These are phyloP conservation scores for Globia sparganii DNA, from an alignment of 2,888 invertebrate species.

Conservation along the genomic window DNA sequence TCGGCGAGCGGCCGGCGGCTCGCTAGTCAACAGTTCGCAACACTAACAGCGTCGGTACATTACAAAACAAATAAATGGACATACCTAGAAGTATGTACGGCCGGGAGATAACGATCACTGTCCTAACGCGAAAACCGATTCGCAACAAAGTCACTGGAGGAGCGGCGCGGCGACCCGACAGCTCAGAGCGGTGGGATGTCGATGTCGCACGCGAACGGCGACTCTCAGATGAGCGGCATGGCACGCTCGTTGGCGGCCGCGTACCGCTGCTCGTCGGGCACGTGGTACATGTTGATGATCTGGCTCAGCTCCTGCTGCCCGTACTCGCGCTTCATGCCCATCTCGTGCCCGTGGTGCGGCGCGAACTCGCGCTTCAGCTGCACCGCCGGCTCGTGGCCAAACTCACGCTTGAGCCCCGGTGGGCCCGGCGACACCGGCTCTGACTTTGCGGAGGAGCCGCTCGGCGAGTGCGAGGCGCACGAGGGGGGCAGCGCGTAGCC, in stretches of 20 bases:
- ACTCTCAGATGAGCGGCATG: slow-evolving; percentile 92
- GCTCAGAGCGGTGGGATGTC: slow-evolving; percentile 92
- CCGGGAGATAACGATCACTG: slow-evolving; percentile 86
- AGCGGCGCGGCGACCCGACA: slow-evolving; percentile 85
- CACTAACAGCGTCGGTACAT: slow-evolving; percentile 84
- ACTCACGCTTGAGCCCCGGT: slow-evolving; percentile 90
- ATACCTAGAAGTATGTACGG: slow-evolving; percentile 88
- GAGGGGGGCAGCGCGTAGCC: slow-evolving; percentile 92
- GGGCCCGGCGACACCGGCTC: slow-evolving; percentile 96
- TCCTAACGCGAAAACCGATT: slow-evolving; percentile 80
- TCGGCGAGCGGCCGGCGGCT: slow-evolving; percentile 69
- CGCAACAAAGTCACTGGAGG: slow-evolving; percentile 83
- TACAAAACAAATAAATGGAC: slow-evolving; percentile 88
- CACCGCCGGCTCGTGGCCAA: slow-evolving; percentile 88
- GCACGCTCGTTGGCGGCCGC: slow-evolving; percentile 91
- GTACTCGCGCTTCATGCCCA: slow-evolving; percentile 93
- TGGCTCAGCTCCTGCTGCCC: slow-evolving; percentile 91
- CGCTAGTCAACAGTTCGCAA: slow-evolving; percentile 83
- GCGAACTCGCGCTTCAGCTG: slow-evolving; percentile 90
- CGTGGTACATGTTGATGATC: slow-evolving; percentile 92
- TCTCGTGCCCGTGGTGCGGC: slow-evolving; percentile 87
- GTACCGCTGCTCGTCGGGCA: slow-evolving; percentile 92
- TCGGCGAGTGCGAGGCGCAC: slow-evolving; percentile 95
- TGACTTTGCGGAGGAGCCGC: slow-evolving; percentile 96
- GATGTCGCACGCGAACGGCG: slow-evolving; percentile 92